A percentile compares a stretch with the other conserved stretches of the same genome.
phyloP scores from a whole-genome alignment of 2,888 invertebrate genomes.

The Syritta pipiens region DNA sequence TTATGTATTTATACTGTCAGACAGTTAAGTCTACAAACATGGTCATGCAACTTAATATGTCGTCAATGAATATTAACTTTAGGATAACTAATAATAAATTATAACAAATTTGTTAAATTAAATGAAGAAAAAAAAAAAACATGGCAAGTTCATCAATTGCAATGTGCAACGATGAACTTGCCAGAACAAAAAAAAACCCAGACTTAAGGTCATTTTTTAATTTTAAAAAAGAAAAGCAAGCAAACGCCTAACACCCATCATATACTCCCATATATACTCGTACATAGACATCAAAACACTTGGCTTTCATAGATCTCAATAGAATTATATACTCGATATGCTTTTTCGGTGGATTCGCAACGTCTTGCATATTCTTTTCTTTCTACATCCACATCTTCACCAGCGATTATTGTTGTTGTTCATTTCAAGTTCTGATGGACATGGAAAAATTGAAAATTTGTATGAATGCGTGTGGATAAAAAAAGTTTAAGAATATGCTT shows the following conservation, averaged over 20 bases:
- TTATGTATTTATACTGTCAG: slow-evolving; percentile 1
- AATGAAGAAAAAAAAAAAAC: slow-evolving; percentile 29
- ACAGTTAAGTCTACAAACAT: slow-evolving; percentile 14
- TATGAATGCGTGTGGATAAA: slow-evolving; percentile 48
- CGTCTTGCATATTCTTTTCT: slow-evolving; percentile 47
- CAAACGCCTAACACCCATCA: slow-evolving; percentile 4
- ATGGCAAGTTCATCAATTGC: slow-evolving; percentile 22
- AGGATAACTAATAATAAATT: slow-evolving; percentile 47
- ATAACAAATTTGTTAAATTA: slow-evolving; percentile 19
- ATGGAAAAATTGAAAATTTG: slow-evolving; percentile 36
- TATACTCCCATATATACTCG: not conserved
- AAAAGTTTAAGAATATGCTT: slow-evolving; percentile 48
- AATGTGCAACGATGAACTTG: not conserved
- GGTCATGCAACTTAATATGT: slow-evolving; percentile 49
- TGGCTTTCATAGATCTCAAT: slow-evolving; percentile 67
- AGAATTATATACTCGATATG: slow-evolving; percentile 37
- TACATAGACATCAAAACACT: slow-evolving; percentile 52
- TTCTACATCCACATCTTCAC: no score
- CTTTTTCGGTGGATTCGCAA: slow-evolving; percentile 19
- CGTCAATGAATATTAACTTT: slow-evolving; percentile 36
- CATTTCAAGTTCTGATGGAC: not conserved
- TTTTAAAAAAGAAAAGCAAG: not conserved
- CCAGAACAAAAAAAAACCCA: not conserved
- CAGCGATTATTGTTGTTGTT: not conserved
- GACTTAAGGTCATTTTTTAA: not conserved